phyloP scores from a whole-genome alignment of 2,797 vertebrate species.

The Huso huso region DNA sequence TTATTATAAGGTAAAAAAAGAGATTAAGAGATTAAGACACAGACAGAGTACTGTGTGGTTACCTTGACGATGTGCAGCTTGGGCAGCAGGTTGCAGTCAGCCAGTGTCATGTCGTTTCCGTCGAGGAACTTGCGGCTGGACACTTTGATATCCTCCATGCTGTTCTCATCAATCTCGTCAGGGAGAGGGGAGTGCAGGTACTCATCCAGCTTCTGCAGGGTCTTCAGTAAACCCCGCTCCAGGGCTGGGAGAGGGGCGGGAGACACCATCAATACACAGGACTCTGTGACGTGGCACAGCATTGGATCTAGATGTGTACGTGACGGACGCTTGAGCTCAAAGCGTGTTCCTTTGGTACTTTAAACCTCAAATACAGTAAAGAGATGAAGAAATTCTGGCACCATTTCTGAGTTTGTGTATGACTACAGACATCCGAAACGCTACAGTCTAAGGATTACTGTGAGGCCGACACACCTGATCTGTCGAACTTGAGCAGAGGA shows the following conservation, averaged over 20 bases:
- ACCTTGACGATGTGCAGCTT: slow-evolving; percentile 98
- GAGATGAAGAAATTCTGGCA: too few relatives aligned
- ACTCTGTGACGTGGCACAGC: too few relatives aligned
- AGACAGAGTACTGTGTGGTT: neutral
- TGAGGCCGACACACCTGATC: too few relatives aligned
- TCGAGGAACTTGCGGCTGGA: slow-evolving; percentile 87
- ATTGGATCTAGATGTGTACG: too few relatives aligned
- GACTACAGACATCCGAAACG: too few relatives aligned
- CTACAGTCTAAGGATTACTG: too few relatives aligned
- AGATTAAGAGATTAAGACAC: neutral
- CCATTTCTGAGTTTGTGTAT: too few relatives aligned
- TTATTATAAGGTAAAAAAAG: neutral
- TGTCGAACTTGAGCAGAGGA: too few relatives aligned
- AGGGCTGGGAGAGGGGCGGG: slow-evolving; percentile 50
- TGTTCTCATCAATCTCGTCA: slow-evolving; percentile 94
- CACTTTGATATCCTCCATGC: slow-evolving; percentile 78
- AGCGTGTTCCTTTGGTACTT: too few relatives aligned
- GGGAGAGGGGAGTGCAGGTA: slow-evolving; percentile 85
- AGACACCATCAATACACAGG: too few relatives aligned
- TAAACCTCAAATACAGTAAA: too few relatives aligned
- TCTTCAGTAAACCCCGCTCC: slow-evolving; percentile 86
- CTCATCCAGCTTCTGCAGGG: slow-evolving; percentile 90
- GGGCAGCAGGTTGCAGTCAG: slow-evolving; percentile 93
- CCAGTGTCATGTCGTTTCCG: slow-evolving; percentile 91
- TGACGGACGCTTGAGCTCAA: too few relatives aligned